A percentile compares a stretch with the other conserved stretches of the same genome.
Conservation (phyloP, 2,797 vertebrate genomes). For the Hirundo rustica region DNA sequence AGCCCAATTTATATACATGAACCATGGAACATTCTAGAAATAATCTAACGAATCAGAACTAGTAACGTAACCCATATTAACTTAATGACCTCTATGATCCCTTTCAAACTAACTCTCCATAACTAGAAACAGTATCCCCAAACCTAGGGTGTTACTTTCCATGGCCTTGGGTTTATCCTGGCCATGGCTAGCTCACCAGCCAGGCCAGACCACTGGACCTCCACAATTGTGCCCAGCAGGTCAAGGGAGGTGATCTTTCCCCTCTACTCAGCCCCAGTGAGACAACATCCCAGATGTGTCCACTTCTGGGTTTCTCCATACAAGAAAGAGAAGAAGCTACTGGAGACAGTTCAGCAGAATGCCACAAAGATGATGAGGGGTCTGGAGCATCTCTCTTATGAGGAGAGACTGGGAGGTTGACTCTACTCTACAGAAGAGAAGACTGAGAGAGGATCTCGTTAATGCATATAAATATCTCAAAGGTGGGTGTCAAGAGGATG, state of each 20-base stretch:
- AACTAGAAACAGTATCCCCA: neutral
- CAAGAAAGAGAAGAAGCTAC: neutral
- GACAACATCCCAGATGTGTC: neutral
- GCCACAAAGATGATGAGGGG: neutral
- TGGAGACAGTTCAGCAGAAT: neutral
- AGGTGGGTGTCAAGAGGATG: neutral
- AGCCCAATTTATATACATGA: neutral
- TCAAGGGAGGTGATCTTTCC: neutral
- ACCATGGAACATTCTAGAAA: neutral
- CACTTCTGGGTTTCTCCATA: neutral
- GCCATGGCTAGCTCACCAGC: neutral
- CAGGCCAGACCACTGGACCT: neutral
- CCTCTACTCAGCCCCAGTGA: neutral
- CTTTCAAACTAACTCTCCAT: neutral
- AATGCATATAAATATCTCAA: neutral
- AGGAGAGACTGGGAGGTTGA: neutral
- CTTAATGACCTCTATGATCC: neutral
- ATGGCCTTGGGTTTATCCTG: neutral
- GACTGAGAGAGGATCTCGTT: neutral
- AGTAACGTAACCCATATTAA: neutral
- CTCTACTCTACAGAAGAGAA: neutral
- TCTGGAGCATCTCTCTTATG: neutral
- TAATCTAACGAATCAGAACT: no score
- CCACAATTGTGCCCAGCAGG: neutral
- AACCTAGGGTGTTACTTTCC: neutral